phyloP scores from a whole-genome alignment of 2,888 invertebrate species.

The Cryptophagus acutangulus region DNA sequence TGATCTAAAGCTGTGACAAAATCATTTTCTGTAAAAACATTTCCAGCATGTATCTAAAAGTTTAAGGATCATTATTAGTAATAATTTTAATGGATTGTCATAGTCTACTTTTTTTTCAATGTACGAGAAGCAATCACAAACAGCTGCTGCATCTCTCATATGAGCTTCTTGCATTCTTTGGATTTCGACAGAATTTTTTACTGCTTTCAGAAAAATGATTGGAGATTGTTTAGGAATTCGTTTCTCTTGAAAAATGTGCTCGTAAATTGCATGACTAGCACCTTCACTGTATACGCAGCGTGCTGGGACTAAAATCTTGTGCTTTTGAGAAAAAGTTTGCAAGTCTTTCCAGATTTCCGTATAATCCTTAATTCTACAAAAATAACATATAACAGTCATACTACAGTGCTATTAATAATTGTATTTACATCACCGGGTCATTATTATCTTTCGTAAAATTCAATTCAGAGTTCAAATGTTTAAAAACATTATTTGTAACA shows the following conservation, averaged over 20 bases:
- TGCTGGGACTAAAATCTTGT: constrained; percentile 66
- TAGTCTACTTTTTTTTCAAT: constrained; percentile 59
- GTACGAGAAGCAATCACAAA: constrained; percentile 79
- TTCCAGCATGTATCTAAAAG: constrained; percentile 36
- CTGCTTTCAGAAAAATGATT: constrained; percentile 77
- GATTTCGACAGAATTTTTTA: constrained; percentile 77
- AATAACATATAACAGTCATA: too few species aligned
- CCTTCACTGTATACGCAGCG: constrained; percentile 67
- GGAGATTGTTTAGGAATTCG: constrained; percentile 66
- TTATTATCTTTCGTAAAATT: constrained; percentile 53
- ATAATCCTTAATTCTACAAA: constrained; percentile 63
- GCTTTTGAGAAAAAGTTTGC: constrained; percentile 58
- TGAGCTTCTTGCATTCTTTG: constrained; percentile 81
- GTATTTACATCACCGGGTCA: not conserved
- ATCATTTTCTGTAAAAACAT: constrained; percentile 60
- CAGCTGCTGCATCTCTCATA: constrained; percentile 80
- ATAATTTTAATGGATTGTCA: constrained; percentile 1
- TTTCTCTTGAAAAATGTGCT: constrained; percentile 57
- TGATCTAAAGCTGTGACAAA: constrained; percentile 66
- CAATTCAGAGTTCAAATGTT: constrained; percentile 53
- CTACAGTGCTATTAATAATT: constrained; percentile 10
- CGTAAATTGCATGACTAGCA: constrained; percentile 65
- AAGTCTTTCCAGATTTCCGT: constrained; percentile 66
- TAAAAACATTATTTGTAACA: constrained; percentile 39
- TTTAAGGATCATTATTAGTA: too few species aligned